Base-by-base conservation (phyloP, 2,888 invertebrate genomes). In the Dasypolia templi region DNA sequence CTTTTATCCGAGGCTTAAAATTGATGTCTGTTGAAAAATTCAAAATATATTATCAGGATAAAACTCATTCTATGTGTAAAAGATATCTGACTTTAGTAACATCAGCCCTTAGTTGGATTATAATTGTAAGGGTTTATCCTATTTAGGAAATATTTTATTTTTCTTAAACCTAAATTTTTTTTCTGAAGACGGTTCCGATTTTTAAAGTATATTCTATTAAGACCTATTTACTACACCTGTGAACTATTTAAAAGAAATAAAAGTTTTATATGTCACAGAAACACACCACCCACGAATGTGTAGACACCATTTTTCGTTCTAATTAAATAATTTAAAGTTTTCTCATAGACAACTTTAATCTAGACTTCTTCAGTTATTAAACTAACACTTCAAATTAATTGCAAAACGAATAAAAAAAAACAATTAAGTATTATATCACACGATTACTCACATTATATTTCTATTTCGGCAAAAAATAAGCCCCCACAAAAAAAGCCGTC, bases 401-500 rank as follows among this genome's bases (percentile, higher is more conserved):
- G 53, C 26, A 32, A 56, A 56, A 32, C 2, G 9, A 53, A 26
- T 26, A 53, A 26, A 26, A 14, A 49, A 53, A 53, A 53, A 26
- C 26, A 26, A 53, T 53, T 14, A 14, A 53, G 55, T 17, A 55
- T 55, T 55, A 17, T 17, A 26, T 56, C 19, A 63, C 42, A 49
- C 55, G 32, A 59, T 69, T 42, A 35, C 70, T 62, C n/a, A 58
- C 42, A 76, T 70, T 67, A n/a, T 66, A 79, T 68, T 77, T 77
- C n/a, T 59, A 68, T 83, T 59, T 67, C 65, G 26, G 22, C 0
- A 53, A 65, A 73, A 75, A 80, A 75, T 59, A 55, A 75, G 76
- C 61, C 51, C 64, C 39, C 67, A 22, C 71, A 51, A 83, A 85
- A 83, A 81, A 74, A 68, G 64, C 46, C 59, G 70, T 73, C 75